Evolutionary conservation across 2,888 invertebrate species (phyloP).

Genomic region (Theodoxus fluviatilis): DNA sequence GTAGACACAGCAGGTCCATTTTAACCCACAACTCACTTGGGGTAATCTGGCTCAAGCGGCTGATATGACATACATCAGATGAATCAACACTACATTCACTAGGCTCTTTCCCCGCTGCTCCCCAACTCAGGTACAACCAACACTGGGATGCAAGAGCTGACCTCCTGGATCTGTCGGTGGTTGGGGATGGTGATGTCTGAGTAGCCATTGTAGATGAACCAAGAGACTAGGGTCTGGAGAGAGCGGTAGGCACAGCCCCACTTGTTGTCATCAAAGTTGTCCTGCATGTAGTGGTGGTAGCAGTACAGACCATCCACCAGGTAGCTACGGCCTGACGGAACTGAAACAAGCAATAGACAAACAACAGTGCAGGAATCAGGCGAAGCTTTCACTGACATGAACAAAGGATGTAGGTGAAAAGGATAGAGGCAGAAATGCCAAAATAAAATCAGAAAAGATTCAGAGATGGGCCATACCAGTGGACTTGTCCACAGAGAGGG

Average conservation of each 20-base stretch:
- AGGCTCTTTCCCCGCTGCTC: too few species aligned
- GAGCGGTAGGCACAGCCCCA: constrained; percentile 99
- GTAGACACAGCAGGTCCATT: too few species aligned
- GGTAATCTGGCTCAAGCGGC: too few species aligned
- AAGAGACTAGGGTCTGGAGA: constrained; percentile 93
- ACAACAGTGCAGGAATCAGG: not conserved
- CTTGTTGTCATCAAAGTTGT: constrained; percentile 91
- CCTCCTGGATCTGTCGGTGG: constrained; percentile 78
- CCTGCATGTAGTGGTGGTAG: constrained; percentile 93
- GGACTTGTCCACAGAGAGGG: too few species aligned
- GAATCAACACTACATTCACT: too few species aligned
- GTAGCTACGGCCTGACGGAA: constrained; percentile 51
- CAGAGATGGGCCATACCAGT: too few species aligned
- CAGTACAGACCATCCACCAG: constrained; percentile 82
- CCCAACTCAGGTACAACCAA: too few species aligned
- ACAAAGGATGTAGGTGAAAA: too few species aligned
- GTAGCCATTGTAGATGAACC: constrained; percentile 76
- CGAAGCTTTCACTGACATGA: not conserved
- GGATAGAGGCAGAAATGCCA: not conserved
- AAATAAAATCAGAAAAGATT: not conserved
- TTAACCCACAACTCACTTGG: too few species aligned
- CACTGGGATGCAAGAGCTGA: too few species aligned
- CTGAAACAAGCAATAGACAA: constrained; percentile 32
- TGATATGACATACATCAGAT: too few species aligned
- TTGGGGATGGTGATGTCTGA: constrained; percentile 75